Evolutionary conservation across 2,797 vertebrate species (phyloP), one percentile per base, ranked within the genome.

Genomic region (Prunella strophiata): DNA sequence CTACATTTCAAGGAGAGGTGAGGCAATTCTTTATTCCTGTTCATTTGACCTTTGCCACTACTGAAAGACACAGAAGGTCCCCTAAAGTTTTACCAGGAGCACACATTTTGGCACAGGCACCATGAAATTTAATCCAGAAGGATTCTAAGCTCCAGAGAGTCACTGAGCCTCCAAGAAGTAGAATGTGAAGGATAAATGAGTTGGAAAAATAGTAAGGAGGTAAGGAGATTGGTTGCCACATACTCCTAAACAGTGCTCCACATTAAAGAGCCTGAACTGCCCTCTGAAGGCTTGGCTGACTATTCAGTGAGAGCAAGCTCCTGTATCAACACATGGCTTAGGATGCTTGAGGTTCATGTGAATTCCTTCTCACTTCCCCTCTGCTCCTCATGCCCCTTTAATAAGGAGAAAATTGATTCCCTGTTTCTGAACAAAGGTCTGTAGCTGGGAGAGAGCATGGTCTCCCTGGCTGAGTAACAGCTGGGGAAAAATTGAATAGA

Each of bases 391-490:
- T 42, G 50, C 34, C 68, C 36, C 47, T 87, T 79, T 73, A 84
- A 90, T 66, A 84, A 62, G 51, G 36, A 70, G 79, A 90, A 94
- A 95, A 94, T 84, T 51, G 43, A 77, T 92, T 92, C 40, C 43
- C 32, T 27, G 3, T 59, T 94, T 92, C 85, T 89, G 58, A 92
- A 76, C 40, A 88, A 83, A 92, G 62, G 47, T 81, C 61, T 78
- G 58, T 70, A 85, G 58, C 79, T 77, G 63, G 58, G 73, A 80
- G 84, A 72, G 40, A 83, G 51, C 50, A 23, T 58, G 29, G 40
- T 89, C 58, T 92, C 58, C 66, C 91, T 79, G 73, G 36, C 66
- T 93, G 87, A 63, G 59, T 76, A 94, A 88, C 94, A 96, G 76
- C 92, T 93, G 89, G 82, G 92, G 70, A 16, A 70, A 77, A 89